These are phyloP conservation scores for Strigamia maritima DNA, from an alignment of 2,888 invertebrate species.

Conservation along the genomic window DNA sequence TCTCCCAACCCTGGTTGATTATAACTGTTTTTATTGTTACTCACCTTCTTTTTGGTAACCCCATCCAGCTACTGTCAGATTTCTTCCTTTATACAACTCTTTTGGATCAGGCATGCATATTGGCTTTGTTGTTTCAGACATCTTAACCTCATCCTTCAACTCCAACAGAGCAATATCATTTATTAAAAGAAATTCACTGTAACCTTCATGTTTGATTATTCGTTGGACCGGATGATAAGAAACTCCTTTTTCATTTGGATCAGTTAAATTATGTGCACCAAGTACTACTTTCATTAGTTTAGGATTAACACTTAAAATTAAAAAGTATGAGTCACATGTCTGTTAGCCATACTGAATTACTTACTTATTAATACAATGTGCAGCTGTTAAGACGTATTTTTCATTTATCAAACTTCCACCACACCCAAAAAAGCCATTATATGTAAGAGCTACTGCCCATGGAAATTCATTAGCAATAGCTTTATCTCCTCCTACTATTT, in stretches of 20 bases:
- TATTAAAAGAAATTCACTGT: neutral
- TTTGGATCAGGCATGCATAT: neutral
- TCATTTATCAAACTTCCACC: neutral
- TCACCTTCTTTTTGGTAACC: neutral
- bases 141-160: neutral
- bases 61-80: neutral
- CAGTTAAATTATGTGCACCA: neutral
- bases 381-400: neutral
- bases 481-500: neutral
- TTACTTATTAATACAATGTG: neutral
- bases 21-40: neutral
- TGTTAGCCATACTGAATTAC: neutral
- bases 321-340: too few relatives aligned
- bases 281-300: neutral
- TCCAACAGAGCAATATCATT: neutral
- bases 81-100: neutral
- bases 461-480: neutral
- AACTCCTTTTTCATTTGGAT: neutral
- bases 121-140: neutral
- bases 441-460: neutral
- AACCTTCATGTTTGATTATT: neutral
- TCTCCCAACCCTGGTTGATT: too few relatives aligned
- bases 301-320: neutral
- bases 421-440: neutral
- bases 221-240: neutral